phyloP scores from a whole-genome alignment of 2,113 vertebrate genomes.

The Podiceps cristatus region DNA sequence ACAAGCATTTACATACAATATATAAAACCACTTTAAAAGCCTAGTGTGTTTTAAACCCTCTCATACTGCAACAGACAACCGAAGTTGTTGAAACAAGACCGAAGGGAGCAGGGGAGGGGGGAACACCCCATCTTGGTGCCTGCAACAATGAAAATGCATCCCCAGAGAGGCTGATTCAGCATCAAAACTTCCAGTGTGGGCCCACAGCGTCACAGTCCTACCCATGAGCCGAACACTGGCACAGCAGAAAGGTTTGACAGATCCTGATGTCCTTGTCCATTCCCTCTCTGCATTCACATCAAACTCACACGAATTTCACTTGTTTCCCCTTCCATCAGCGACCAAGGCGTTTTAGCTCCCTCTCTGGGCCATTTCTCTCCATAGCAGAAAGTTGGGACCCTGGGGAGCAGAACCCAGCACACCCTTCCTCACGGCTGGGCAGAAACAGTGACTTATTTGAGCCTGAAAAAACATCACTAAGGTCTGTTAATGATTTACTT shows the following conservation, averaged over 20 bases:
- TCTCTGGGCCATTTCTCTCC: neutral
- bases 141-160: neutral
- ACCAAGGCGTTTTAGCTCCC: neutral
- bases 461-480: neutral
- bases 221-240: accelerated
- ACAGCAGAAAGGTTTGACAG: neutral
- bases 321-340: neutral
- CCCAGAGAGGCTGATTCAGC: neutral
- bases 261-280: neutral
- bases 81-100: neutral
- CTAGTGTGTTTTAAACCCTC: neutral
- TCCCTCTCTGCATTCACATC: neutral
- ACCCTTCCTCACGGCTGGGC: too few relatives aligned
- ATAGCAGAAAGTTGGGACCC: neutral
- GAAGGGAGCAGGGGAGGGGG: neutral
- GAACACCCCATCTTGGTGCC: neutral
- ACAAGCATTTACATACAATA: conserved; percentile 63
- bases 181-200: neutral
- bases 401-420: neutral
- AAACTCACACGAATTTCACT: neutral
- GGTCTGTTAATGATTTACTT: neutral
- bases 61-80: neutral
- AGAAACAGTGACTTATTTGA: neutral
- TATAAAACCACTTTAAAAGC: conserved; percentile 64
- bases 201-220: neutral